A percentile compares a stretch with the other conserved stretches of the same genome.
phyloP scores from a whole-genome alignment of 2,888 invertebrate species.

The Hirtodrosophila cameraria region DNA sequence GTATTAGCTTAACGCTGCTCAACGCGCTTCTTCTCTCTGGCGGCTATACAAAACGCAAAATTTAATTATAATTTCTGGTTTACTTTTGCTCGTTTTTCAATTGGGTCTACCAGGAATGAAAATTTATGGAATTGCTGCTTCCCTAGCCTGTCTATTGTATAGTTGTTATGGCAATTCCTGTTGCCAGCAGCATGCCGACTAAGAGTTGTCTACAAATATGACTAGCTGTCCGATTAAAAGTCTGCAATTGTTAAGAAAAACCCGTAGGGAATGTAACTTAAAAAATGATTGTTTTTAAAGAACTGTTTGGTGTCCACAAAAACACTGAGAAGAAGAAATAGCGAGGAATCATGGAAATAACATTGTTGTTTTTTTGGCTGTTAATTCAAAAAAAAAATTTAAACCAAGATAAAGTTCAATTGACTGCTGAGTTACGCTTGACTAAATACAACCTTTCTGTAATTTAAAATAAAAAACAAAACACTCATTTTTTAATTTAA shows the following conservation, averaged over 20 bases:
- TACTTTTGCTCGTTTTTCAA: constrained; percentile 31
- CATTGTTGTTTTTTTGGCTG: no score
- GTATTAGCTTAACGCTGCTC: constrained; percentile 20
- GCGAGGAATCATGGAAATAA: no score
- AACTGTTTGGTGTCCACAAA: background rate
- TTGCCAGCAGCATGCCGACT: constrained; percentile 1
- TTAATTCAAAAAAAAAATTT: no score
- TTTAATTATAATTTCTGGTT: constrained; percentile 63
- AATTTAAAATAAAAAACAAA: no score
- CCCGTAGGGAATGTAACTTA: background rate
- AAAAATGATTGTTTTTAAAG: constrained; percentile 9
- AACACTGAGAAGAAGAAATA: no score
- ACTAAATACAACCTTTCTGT: no score
- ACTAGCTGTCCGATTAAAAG: background rate
- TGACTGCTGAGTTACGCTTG: no score
- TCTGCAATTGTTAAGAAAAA: background rate
- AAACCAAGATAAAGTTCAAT: no score
- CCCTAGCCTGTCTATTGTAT: background rate
- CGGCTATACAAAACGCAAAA: constrained; percentile 57
- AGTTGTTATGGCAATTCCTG: constrained; percentile 13
- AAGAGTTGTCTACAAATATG: background rate
- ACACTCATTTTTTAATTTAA: no score
- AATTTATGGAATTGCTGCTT: constrained; percentile 15
- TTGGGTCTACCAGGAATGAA: constrained; percentile 12
- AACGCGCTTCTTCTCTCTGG: constrained; percentile 1